A percentile compares a stretch with the other conserved stretches of the same genome.
These are phyloP conservation scores for Yoshiicerus persimilis DNA, from an alignment of 1,140 invertebrate species.

Conservation along the genomic window DNA sequence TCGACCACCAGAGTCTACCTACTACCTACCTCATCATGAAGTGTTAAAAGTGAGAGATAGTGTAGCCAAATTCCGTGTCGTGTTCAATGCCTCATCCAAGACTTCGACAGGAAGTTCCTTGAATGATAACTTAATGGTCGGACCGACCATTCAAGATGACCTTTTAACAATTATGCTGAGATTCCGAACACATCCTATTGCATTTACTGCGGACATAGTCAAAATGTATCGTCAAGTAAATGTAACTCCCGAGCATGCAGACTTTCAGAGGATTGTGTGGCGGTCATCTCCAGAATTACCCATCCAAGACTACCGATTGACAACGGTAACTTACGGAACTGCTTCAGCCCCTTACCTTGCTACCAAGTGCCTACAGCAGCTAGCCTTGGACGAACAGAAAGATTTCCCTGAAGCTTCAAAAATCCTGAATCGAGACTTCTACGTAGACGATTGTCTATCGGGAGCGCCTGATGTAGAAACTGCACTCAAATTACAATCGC, in stretches of 20 bases:
- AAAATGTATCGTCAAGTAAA: background rate
- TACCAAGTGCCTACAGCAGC: background rate
- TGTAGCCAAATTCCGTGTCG: background rate
- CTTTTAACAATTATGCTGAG: background rate
- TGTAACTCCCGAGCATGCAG: background rate
- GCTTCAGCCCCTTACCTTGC: background rate
- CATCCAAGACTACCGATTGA: background rate
- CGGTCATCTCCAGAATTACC: background rate
- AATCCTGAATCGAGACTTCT: background rate
- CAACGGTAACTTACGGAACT: background rate
- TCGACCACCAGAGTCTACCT: background rate
- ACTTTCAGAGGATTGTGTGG: background rate
- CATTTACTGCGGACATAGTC: background rate
- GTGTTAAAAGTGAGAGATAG: background rate
- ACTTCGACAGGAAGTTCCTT: background rate
- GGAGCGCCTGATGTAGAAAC: background rate
- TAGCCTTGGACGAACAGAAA: background rate
- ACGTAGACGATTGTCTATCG: background rate
- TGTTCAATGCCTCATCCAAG: slow-evolving; percentile 38
- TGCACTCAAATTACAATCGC: background rate
- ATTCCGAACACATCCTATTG: background rate
- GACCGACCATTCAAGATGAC: background rate
- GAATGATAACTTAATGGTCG: slow-evolving; percentile 40
- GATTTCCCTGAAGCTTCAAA: background rate
- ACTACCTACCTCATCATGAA: background rate